phyloP scores from a whole-genome alignment of 2,888 invertebrate species.

The Agriopis leucophaearia region DNA sequence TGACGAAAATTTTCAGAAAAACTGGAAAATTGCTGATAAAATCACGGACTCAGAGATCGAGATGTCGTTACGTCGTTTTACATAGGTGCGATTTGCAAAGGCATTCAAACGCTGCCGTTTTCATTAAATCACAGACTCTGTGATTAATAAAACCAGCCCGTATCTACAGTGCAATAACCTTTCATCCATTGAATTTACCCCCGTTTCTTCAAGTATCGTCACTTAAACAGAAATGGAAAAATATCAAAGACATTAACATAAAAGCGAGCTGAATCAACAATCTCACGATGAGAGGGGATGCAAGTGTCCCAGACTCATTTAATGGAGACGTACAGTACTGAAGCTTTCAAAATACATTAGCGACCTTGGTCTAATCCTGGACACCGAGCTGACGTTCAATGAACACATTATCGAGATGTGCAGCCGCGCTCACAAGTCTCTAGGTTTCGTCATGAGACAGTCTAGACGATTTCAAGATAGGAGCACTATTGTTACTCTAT shows the following conservation, averaged over 20 bases:
- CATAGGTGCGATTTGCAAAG: too few species aligned
- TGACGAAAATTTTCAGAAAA: too few species aligned
- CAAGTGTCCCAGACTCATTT: constrained; percentile 18
- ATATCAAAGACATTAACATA: constrained; percentile 37
- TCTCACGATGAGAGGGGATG: constrained; percentile 30
- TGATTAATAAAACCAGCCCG: not conserved
- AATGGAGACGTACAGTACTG: constrained; percentile 7
- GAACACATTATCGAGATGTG: too few species aligned
- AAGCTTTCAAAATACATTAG: not conserved
- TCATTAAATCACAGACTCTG: not conserved
- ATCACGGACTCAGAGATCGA: too few species aligned
- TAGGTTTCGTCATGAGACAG: too few species aligned
- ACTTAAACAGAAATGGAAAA: constrained; percentile 26
- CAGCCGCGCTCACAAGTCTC: too few species aligned
- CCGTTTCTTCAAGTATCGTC: constrained; percentile 20
- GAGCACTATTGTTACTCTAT: too few species aligned
- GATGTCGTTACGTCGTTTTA: too few species aligned
- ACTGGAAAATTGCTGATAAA: too few species aligned
- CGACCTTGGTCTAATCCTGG: too few species aligned
- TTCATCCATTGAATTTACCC: constrained; percentile 5
- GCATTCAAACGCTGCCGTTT: not conserved
- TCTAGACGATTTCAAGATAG: too few species aligned
- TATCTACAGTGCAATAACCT: constrained; percentile 6
- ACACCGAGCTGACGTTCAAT: too few species aligned
- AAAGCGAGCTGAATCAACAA: constrained; percentile 37